These are phyloP conservation scores for Parotocinclus haroldoi DNA, from an alignment of 2,797 vertebrate genomes.

Conservation along the genomic window DNA sequence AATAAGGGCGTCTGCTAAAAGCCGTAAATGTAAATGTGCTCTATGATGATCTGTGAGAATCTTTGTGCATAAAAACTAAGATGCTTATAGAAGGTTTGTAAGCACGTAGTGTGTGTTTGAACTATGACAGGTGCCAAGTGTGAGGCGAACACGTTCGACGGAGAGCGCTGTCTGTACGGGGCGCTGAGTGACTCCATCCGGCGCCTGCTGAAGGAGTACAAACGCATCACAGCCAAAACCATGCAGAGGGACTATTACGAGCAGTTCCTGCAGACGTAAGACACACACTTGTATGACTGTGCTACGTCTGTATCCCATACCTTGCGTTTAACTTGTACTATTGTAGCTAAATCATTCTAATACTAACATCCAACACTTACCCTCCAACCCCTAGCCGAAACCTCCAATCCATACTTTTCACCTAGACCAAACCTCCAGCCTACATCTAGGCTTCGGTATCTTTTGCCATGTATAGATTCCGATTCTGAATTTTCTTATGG, in stretches of 20 bases:
- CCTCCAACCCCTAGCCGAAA: no score
- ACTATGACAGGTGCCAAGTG: slow-evolving; percentile 82
- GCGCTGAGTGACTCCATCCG: slow-evolving; percentile 87
- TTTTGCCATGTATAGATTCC: no score
- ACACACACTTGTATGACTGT: background rate
- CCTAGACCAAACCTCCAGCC: no score
- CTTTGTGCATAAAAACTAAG: slow-evolving; percentile 6
- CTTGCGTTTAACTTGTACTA: background rate
- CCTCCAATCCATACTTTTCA: no score
- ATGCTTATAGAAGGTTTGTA: no score
- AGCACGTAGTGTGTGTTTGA: background rate
- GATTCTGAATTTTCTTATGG: no score
- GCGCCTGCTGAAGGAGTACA: slow-evolving; percentile 87
- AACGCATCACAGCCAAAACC: slow-evolving; percentile 83
- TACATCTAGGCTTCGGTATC: no score
- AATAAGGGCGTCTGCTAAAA: no score
- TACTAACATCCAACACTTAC: no score
- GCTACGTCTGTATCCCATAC: no score
- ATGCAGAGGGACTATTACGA: slow-evolving; percentile 89
- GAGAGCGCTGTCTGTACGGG: slow-evolving; percentile 89
- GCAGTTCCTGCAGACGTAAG: slow-evolving; percentile 89
- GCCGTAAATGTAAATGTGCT: background rate
- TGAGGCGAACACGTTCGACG: slow-evolving; percentile 96
- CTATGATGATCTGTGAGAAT: background rate
- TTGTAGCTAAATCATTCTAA: background rate